A percentile compares a stretch with the other conserved stretches of the same genome.
phyloP scores from a whole-genome alignment of 2,113 vertebrate species.

The Rattus rattus region DNA sequence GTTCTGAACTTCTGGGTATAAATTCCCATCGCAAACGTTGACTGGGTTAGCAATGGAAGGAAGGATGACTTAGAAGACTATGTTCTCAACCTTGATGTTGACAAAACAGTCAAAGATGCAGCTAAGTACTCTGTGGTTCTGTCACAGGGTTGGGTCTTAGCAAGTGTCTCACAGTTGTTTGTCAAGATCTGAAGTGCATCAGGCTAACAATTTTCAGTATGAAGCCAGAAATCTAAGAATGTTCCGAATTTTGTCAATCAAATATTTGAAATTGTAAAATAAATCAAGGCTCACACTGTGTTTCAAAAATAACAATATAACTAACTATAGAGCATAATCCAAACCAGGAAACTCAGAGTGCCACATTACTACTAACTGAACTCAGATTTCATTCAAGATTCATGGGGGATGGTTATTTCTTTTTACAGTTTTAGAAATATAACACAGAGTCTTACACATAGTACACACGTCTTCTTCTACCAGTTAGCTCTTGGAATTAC shows the following conservation, averaged over 20 bases:
- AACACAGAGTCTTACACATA: not conserved
- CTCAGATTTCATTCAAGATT: constrained; percentile 43
- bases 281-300: not conserved
- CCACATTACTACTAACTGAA: constrained; percentile 28
- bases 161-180: not conserved
- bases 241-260: constrained; percentile 15
- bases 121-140: constrained; percentile 36
- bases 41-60: constrained; percentile 21
- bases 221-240: not conserved
- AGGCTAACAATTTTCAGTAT: not conserved
- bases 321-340: constrained; percentile 31
- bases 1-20: constrained; percentile 11
- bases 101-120: constrained; percentile 8
- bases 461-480: not conserved
- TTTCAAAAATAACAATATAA: not conserved
- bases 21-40: not conserved
- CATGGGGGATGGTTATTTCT: not conserved
- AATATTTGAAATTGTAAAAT: constrained; percentile 26
- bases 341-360: constrained; percentile 24
- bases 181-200: not conserved
- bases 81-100: constrained; percentile 13
- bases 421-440: not conserved
- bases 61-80: not conserved
- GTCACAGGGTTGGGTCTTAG: not conserved
- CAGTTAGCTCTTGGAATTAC: not conserved